Conservation (phyloP, 2,797 vertebrate species). For the Mionectes olivaceus region DNA sequence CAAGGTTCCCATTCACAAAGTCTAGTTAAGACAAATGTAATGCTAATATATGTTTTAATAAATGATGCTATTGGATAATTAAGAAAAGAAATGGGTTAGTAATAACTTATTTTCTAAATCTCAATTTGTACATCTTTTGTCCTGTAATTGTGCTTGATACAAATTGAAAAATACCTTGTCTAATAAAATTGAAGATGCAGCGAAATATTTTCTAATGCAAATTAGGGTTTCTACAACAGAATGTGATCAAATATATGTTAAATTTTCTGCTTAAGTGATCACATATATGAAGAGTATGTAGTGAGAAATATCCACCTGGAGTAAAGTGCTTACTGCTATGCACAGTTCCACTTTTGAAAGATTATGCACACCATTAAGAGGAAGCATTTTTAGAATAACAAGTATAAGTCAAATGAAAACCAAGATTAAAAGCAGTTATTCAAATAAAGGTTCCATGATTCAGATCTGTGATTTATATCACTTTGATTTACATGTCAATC, state of each 20-base stretch:
- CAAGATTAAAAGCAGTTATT: conserved; percentile 21
- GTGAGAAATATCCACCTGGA: neutral
- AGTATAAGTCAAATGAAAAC: conserved; percentile 9
- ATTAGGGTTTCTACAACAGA: neutral
- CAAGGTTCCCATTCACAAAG: neutral
- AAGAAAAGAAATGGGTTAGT: neutral
- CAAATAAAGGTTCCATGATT: conserved; percentile 3
- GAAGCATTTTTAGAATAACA: conserved; percentile 31
- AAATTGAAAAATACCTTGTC: neutral
- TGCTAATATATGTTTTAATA: neutral
- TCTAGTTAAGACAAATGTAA: neutral
- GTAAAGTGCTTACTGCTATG: neutral
- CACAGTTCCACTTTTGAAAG: neutral
- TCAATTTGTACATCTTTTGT: neutral
- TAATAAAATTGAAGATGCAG: neutral
- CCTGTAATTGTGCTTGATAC: neutral
- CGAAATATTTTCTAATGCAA: neutral
- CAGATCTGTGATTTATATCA: conserved; percentile 20
- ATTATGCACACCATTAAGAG: neutral
- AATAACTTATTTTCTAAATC: neutral
- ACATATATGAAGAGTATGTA: neutral
- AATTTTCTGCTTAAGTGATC: neutral
- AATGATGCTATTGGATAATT: neutral
- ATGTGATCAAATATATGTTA: neutral
- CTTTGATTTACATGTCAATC: conserved; percentile 35